phyloP scores from a whole-genome alignment of 2,888 invertebrate species.

The Tholera decimalis region DNA sequence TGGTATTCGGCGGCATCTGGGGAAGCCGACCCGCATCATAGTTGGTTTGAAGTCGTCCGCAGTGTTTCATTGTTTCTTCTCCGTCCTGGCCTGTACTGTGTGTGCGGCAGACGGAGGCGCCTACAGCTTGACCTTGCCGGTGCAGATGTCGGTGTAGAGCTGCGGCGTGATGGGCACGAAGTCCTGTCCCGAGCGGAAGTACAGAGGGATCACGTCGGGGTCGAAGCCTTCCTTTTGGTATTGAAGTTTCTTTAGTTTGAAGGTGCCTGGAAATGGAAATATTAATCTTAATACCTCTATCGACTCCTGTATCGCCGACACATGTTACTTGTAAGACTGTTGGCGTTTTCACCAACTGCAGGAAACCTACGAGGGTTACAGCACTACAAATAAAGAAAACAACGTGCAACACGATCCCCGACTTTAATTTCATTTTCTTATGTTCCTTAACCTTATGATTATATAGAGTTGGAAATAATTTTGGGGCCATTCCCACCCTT shows the following conservation, averaged over 20 bases:
- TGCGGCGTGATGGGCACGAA: slow-evolving; percentile 92
- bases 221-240: slow-evolving; percentile 97
- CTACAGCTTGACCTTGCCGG: slow-evolving; percentile 86
- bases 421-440: too few relatives aligned
- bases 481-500: too few relatives aligned
- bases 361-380: too few relatives aligned
- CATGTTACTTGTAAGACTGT: not conserved
- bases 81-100: slow-evolving; percentile 46
- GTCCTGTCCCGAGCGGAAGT: slow-evolving; percentile 90
- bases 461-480: too few relatives aligned
- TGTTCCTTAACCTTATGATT: too few relatives aligned
- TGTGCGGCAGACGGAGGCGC: slow-evolving; percentile 1
- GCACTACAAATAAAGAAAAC: too few relatives aligned
- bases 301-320: too few relatives aligned
- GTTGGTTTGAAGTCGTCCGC: not conserved
- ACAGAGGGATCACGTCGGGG: slow-evolving; percentile 93
- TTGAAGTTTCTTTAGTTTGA: slow-evolving; percentile 97
- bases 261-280: slow-evolving; percentile 93
- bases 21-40: not conserved
- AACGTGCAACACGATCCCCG: too few relatives aligned
- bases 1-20: not conserved
- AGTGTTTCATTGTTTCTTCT: not conserved
- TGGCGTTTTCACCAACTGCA: not conserved
- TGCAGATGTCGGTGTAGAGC: slow-evolving; percentile 91
- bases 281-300: not conserved